Conservation (phyloP, 2,797 vertebrate genomes). For the Chaenodraco wilsoni region DNA sequence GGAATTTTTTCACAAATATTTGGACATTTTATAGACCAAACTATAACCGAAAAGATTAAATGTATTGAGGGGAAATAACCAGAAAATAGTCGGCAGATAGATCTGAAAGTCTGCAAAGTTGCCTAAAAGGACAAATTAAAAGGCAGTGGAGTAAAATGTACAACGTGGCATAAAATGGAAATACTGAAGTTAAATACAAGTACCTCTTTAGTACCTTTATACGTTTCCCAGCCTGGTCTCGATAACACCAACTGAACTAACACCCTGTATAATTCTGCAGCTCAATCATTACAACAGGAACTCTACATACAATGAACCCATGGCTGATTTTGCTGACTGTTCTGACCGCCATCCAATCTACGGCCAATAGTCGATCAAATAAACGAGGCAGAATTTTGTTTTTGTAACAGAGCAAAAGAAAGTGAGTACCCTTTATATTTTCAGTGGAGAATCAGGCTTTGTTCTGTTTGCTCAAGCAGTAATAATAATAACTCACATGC, state of each 20-base stretch:
- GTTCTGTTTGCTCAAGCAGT: conserved; percentile 2
- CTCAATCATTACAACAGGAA: conserved; percentile 17
- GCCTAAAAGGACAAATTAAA: background rate
- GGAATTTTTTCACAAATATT: too few relatives aligned
- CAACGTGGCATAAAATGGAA: background rate
- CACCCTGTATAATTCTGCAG: background rate
- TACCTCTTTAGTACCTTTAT: too few relatives aligned
- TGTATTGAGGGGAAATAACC: too few relatives aligned
- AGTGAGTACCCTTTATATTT: conserved; percentile 36
- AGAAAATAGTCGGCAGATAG: too few relatives aligned
- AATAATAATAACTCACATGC: conserved; percentile 17
- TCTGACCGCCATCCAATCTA: conserved; percentile 11
- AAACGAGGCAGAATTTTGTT: conserved; percentile 8
- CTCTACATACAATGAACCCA: conserved; percentile 6
- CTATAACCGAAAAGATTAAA: too few relatives aligned
- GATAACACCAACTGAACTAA: background rate
- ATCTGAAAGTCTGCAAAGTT: background rate
- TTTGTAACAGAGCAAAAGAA: conserved; percentile 24
- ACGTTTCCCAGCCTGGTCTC: conserved; percentile 36
- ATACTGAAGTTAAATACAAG: background rate
- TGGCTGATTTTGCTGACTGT: conserved; percentile 57
- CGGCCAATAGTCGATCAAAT: background rate
- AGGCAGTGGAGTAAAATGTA: too few relatives aligned
- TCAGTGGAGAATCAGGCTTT: conserved; percentile 15
- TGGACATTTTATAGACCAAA: too few relatives aligned